Evolutionary conservation across 2,888 invertebrate species (phyloP).

Genomic region (Platynereis dumerilii): DNA sequence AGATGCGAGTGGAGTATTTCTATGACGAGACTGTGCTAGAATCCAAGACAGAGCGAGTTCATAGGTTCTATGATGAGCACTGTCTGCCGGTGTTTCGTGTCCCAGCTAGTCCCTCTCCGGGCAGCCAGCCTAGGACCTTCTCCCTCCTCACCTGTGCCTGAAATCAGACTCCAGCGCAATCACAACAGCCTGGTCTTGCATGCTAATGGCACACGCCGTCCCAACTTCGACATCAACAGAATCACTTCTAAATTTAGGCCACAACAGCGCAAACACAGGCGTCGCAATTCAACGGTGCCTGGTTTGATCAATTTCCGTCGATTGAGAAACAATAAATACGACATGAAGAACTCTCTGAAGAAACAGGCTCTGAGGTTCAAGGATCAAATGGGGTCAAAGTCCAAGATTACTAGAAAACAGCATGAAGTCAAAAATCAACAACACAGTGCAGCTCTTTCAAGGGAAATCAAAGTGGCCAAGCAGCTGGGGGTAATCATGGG

Average conservation of each 20-base stretch:
- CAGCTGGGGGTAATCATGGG: constrained; percentile 70
- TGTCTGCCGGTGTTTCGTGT: background rate
- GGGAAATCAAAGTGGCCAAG: constrained; percentile 67
- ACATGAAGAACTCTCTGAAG: constrained; percentile 26
- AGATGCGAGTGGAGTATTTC: constrained; percentile 50
- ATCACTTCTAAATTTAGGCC: background rate
- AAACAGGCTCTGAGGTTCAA: constrained; percentile 39
- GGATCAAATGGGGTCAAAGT: constrained; percentile 48
- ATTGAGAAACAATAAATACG: background rate
- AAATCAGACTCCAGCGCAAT: constrained; percentile 1
- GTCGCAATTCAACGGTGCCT: background rate
- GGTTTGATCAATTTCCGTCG: constrained; percentile 5
- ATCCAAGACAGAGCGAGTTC: constrained; percentile 54
- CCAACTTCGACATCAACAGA: background rate
- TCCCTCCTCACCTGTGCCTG: constrained; percentile 12
- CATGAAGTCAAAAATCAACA: constrained; percentile 19
- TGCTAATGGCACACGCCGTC: constrained; percentile 1
- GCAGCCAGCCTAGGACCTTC: constrained; percentile 9
- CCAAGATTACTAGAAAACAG: constrained; percentile 26
- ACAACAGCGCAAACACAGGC: background rate
- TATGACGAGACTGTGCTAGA: constrained; percentile 59
- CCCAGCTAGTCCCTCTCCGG: background rate
- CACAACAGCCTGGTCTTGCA: background rate
- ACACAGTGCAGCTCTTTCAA: constrained; percentile 46
- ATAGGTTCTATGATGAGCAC: constrained; percentile 34